These are phyloP conservation scores for Chelon auratus DNA, from an alignment of 2,797 vertebrate species.

Conservation along the genomic window DNA sequence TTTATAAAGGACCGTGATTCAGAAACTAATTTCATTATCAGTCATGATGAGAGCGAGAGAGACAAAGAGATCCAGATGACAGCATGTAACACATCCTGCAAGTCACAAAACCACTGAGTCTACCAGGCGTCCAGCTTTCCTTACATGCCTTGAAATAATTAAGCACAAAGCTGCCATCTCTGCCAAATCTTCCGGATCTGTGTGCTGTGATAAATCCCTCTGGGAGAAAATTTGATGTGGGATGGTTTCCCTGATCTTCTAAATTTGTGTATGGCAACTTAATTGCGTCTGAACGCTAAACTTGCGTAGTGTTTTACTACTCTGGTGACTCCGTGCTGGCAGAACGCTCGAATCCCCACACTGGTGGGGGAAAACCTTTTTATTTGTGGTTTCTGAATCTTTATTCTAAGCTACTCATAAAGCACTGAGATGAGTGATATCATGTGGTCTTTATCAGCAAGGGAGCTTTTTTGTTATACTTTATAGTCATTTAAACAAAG, in stretches of 20 bases:
- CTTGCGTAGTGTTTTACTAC: slow-evolving; percentile 69
- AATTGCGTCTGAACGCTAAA: slow-evolving; percentile 71
- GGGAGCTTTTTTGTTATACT: slow-evolving; percentile 68
- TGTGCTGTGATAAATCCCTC: slow-evolving; percentile 57
- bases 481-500: slow-evolving; percentile 62
- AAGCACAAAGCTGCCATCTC: slow-evolving; percentile 37
- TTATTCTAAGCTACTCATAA: slow-evolving; percentile 75
- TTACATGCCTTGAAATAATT: slow-evolving; percentile 67
- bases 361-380: slow-evolving; percentile 67
- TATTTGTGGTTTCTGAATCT: slow-evolving; percentile 78
- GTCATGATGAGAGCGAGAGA: slow-evolving; percentile 20
- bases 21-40: slow-evolving; percentile 26
- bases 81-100: slow-evolving; percentile 44
- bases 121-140: slow-evolving; percentile 43
- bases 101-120: slow-evolving; percentile 47
- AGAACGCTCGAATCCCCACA: slow-evolving; percentile 60
- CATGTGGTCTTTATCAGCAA: slow-evolving; percentile 76
- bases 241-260: slow-evolving; percentile 66
- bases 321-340: slow-evolving; percentile 71
- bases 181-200: slow-evolving; percentile 49
- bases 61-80: slow-evolving; percentile 26
- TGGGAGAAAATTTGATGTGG: slow-evolving; percentile 65
- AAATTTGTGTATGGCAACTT: slow-evolving; percentile 70
- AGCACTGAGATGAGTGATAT: slow-evolving; percentile 75
- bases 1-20: slow-evolving; percentile 48